Conservation (phyloP, 2,797 vertebrate genomes). For the Bradypodion ventrale region DNA sequence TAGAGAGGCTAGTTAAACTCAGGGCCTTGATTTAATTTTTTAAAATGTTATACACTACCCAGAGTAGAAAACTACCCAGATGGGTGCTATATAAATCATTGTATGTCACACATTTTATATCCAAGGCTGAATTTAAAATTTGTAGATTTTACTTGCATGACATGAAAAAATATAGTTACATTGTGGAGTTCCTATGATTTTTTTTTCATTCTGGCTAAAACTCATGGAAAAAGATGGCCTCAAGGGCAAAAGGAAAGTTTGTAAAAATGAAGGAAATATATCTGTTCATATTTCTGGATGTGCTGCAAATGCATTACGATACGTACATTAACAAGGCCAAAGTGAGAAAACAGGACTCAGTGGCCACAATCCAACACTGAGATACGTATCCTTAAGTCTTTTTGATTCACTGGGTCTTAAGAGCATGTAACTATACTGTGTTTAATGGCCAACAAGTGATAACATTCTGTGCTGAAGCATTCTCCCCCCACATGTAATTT, state of each 20-base stretch:
- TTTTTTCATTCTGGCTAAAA: slow-evolving; percentile 58
- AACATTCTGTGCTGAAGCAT: slow-evolving; percentile 7
- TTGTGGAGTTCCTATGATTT: slow-evolving; percentile 52
- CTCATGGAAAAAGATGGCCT: slow-evolving; percentile 27
- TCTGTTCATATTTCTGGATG: slow-evolving; percentile 54
- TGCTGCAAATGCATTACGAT: slow-evolving; percentile 56
- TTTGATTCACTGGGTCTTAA: slow-evolving; percentile 8
- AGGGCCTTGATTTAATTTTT: no score
- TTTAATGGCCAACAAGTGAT: slow-evolving; percentile 47
- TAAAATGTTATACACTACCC: no score
- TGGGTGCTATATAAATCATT: no score
- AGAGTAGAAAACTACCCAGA: no score
- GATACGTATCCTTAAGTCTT: slow-evolving; percentile 11
- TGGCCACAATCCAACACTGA: slow-evolving; percentile 18
- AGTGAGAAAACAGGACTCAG: slow-evolving; percentile 66
- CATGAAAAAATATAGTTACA: slow-evolving; percentile 41
- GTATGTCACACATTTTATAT: slow-evolving; percentile 40
- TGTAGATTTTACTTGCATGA: slow-evolving; percentile 21
- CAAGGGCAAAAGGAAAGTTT: slow-evolving; percentile 56
- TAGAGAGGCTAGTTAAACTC: no score
- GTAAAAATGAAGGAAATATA: slow-evolving; percentile 61
- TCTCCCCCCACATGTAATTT: slow-evolving; percentile 64
- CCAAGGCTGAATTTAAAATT: slow-evolving; percentile 55
- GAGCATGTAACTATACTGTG: neutral
- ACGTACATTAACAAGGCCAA: slow-evolving; percentile 69